Evolutionary conservation across 2,113 vertebrate species (phyloP).

Genomic region (Syrrhaptes paradoxus): DNA sequence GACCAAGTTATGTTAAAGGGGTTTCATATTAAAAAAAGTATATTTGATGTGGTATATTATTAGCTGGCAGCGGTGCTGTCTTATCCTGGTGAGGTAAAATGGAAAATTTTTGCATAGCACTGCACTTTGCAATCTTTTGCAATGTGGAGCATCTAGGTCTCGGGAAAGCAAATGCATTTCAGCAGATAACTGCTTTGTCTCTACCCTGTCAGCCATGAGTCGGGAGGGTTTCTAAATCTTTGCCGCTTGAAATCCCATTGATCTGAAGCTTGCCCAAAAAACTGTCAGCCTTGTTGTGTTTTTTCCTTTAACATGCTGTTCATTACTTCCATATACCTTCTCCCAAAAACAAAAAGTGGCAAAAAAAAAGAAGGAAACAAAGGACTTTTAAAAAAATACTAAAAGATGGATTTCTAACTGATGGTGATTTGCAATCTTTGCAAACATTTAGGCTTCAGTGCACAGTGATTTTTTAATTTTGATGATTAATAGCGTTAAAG

Average conservation of each 20-base stretch:
- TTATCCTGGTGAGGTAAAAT: not conserved
- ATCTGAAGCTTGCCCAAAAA: constrained; percentile 38
- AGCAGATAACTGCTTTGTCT: constrained; percentile 11
- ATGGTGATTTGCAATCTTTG: constrained; percentile 1
- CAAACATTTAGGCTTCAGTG: not conserved
- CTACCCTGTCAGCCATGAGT: not conserved
- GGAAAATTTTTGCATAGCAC: not conserved
- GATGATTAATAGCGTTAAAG: not conserved
- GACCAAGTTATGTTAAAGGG: not conserved
- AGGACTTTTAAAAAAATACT: not conserved
- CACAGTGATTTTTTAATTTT: not conserved
- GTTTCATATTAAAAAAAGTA: constrained; percentile 18
- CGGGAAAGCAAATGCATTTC: not conserved
- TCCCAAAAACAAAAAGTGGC: not conserved
- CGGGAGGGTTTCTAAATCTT: constrained; percentile 28
- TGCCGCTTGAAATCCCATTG: constrained; percentile 4
- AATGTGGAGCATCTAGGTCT: not conserved
- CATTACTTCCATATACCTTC: constrained; percentile 55
- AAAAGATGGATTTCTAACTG: not conserved
- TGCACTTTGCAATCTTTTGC: not conserved
- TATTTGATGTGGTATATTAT: constrained; percentile 50
- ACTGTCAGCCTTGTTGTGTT: not conserved
- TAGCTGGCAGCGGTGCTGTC: not conserved
- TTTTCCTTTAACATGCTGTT: not conserved
- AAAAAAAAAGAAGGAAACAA: not conserved